Evolutionary conservation across 2,888 invertebrate genomes (phyloP).

Genomic region (Agapostemon virescens): DNA sequence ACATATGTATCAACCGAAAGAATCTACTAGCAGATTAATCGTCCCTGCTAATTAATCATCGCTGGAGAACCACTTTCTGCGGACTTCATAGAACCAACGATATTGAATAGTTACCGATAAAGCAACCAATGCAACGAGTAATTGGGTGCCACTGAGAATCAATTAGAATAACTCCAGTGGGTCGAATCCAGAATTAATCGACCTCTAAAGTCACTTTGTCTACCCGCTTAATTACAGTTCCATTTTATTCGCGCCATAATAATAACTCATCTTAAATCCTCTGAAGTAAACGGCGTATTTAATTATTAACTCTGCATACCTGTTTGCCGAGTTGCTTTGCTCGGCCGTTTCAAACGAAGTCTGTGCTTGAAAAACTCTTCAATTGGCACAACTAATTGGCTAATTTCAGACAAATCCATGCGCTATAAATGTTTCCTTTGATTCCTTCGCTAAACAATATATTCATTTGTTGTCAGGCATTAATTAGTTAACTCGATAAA

Average conservation of each 20-base stretch:
- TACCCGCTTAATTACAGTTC: conserved; percentile 35
- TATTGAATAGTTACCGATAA: conserved; percentile 41
- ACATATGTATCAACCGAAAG: conserved; percentile 20
- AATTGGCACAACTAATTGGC: not conserved
- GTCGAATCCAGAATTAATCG: conserved; percentile 49
- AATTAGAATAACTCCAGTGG: conserved; percentile 49
- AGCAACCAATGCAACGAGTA: conserved; percentile 38
- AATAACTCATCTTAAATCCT: conserved; percentile 33
- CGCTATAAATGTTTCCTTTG: not conserved
- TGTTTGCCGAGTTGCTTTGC: not conserved
- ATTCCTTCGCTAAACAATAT: not conserved
- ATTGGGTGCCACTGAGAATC: conserved; percentile 44
- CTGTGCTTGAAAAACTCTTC: not conserved
- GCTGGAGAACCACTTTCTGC: conserved; percentile 21
- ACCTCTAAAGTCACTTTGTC: conserved; percentile 33
- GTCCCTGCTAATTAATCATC: conserved; percentile 36
- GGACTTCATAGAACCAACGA: not conserved
- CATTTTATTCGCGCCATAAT: conserved; percentile 31
- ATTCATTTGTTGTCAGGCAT: not conserved
- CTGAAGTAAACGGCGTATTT: conserved; percentile 12
- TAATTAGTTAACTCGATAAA: too few species aligned
- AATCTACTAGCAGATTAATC: conserved; percentile 33
- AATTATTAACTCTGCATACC: conserved; percentile 18
- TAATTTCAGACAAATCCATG: not conserved
- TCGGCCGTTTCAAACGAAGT: not conserved